phyloP scores from a whole-genome alignment of 2,113 vertebrate genomes.

The western clawed frog (Xenopus tropicalis) region DNA sequence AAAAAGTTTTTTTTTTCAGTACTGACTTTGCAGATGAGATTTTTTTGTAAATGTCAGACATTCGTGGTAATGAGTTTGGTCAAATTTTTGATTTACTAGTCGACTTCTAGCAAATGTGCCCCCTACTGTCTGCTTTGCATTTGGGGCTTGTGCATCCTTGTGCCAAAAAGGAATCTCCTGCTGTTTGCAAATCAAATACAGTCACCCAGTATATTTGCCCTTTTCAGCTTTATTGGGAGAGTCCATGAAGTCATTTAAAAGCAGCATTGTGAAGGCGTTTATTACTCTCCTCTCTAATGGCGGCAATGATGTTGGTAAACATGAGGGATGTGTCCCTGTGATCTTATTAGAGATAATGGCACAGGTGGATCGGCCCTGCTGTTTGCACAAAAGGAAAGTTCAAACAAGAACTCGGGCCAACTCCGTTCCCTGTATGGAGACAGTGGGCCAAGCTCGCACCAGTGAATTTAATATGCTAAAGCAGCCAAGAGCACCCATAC shows the following conservation, averaged over 20 bases:
- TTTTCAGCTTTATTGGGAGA: background rate
- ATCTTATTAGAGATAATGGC: slow-evolving; percentile 52
- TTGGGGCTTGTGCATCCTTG: background rate
- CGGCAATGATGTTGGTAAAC: slow-evolving; percentile 63
- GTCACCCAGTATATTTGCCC: background rate
- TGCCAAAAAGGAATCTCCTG: background rate
- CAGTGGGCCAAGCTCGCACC: background rate
- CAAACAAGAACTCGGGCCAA: slow-evolving; percentile 55
- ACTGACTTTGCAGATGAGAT: too few relatives aligned
- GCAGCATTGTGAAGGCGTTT: background rate
- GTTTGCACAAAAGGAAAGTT: slow-evolving; percentile 51
- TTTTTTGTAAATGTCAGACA: too few relatives aligned
- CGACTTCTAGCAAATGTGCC: too few relatives aligned
- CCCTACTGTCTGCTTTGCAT: background rate
- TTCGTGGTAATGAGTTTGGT: too few relatives aligned
- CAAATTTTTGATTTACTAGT: too few relatives aligned
- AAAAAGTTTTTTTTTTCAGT: too few relatives aligned
- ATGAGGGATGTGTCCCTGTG: slow-evolving; percentile 53
- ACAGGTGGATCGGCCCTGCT: slow-evolving; percentile 67
- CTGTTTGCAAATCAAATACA: background rate
- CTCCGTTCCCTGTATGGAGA: slow-evolving; percentile 42
- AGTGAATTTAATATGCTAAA: background rate
- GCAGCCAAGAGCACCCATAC: background rate
- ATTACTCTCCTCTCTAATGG: slow-evolving; percentile 44
- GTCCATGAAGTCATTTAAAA: background rate